phyloP scores from a whole-genome alignment of 2,888 invertebrate genomes.

The Cremastobaeus sp. region DNA sequence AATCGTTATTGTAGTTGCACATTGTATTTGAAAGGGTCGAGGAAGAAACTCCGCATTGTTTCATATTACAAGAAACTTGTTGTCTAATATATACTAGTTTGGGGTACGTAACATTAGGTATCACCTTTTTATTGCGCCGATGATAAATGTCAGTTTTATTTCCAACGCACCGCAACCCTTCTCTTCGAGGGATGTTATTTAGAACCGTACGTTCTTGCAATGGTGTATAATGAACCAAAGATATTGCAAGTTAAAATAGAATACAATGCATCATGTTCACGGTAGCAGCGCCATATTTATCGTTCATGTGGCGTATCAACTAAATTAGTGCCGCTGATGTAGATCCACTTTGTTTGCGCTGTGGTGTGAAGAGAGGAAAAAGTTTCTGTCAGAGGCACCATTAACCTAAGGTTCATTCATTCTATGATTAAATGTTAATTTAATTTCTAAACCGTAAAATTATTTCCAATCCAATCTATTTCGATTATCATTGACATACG shows the following conservation, averaged over 20 bases:
- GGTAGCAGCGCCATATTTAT: constrained; percentile 66
- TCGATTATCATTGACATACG: constrained; percentile 41
- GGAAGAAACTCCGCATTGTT: no score
- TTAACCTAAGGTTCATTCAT: constrained; percentile 60
- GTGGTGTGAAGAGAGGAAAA: constrained; percentile 64
- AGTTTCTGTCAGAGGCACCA: constrained; percentile 57
- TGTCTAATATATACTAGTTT: no score
- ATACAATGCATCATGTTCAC: constrained; percentile 61
- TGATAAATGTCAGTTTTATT: constrained; percentile 25
- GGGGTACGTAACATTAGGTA: no score
- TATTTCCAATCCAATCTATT: constrained; percentile 55
- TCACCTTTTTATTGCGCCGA: neutral
- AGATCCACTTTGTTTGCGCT: constrained; percentile 70
- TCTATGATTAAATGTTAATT: constrained; percentile 60
- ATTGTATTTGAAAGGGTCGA: no score
- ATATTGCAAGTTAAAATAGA: constrained; percentile 57
- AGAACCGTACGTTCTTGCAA: constrained; percentile 35
- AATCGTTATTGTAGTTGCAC: no score
- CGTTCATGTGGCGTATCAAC: constrained; percentile 69
- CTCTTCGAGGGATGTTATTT: constrained; percentile 19
- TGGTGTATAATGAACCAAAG: constrained; percentile 45
- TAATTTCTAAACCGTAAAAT: constrained; percentile 59
- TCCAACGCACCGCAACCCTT: constrained; percentile 1
- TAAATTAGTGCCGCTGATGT: constrained; percentile 71
- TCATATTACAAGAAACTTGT: no score